Conservation (phyloP, 35 echinoderm and acorn worm species). For the Lytechinus variegatus region DNA sequence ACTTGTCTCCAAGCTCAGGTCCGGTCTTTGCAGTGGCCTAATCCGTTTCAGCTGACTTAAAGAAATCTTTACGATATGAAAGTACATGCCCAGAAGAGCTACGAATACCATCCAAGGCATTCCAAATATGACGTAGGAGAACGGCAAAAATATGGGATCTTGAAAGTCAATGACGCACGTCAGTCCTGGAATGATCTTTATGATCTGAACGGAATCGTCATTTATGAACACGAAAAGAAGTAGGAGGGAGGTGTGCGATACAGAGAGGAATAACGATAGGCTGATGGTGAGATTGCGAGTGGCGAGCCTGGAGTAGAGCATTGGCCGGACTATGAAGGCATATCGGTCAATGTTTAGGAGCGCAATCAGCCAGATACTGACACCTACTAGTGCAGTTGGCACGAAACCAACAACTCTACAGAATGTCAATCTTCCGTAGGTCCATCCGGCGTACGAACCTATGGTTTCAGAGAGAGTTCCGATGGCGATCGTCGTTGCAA, state of each 20-base stretch:
- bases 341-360: constrained; percentile 1
- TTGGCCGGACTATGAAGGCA: not conserved
- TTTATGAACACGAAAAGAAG: not conserved
- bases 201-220: not conserved
- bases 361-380: not conserved
- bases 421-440: not conserved
- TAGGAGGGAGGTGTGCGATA: not conserved
- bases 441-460: not conserved
- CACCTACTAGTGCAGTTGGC: not conserved
- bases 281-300: not conserved
- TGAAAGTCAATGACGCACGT: not conserved
- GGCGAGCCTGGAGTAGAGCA: not conserved
- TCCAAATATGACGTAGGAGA: not conserved
- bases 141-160: not conserved
- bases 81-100: not conserved
- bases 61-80: not conserved
- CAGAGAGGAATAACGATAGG: not conserved
- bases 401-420: not conserved
- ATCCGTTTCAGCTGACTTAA: not conserved
- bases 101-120: not conserved
- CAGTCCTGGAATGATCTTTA: not conserved
- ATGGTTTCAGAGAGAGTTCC: not conserved
- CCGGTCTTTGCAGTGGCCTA: no score
- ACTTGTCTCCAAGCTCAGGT: not conserved
- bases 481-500: not conserved